Conservation (phyloP, 2,888 invertebrate genomes). For the Ectemnius continuus region DNA sequence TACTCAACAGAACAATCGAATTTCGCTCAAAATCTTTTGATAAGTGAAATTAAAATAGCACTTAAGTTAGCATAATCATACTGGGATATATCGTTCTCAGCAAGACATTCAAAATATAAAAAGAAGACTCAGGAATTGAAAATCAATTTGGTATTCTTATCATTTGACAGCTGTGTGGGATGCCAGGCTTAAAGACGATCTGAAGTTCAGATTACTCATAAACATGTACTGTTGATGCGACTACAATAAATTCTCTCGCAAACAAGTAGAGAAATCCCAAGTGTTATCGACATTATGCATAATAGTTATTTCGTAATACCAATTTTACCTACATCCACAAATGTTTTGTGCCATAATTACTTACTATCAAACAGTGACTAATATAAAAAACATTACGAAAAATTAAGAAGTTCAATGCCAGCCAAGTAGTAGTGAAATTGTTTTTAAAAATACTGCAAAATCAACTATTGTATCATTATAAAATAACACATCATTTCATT, state of each 20-base stretch:
- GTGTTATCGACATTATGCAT: conserved; percentile 32
- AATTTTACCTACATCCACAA: conserved; percentile 55
- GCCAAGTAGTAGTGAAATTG: no score
- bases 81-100: conserved; percentile 46
- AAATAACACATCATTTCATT: conserved; percentile 40
- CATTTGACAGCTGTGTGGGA: conserved; percentile 37
- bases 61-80: conserved; percentile 66
- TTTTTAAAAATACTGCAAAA: conserved; percentile 19
- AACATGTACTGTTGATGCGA: conserved; percentile 50
- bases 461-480: conserved; percentile 6
- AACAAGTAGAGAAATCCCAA: conserved; percentile 13
- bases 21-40: conserved; percentile 71
- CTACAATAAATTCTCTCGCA: conserved; percentile 54
- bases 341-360: conserved; percentile 64
- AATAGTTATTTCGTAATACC: conserved; percentile 48
- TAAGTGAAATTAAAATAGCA: conserved; percentile 63
- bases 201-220: conserved; percentile 47
- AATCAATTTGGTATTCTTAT: conserved; percentile 50
- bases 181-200: conserved; percentile 37
- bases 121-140: conserved; percentile 60
- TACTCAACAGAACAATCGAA: conserved; percentile 72
- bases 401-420: no score
- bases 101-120: conserved; percentile 30
- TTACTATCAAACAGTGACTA: conserved; percentile 56
- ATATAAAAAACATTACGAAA: no score